A percentile compares a stretch with the other conserved stretches of the same genome.
These are phyloP conservation scores for Julus scanicus DNA, from an alignment of 2,888 invertebrate species.

Conservation along the genomic window DNA sequence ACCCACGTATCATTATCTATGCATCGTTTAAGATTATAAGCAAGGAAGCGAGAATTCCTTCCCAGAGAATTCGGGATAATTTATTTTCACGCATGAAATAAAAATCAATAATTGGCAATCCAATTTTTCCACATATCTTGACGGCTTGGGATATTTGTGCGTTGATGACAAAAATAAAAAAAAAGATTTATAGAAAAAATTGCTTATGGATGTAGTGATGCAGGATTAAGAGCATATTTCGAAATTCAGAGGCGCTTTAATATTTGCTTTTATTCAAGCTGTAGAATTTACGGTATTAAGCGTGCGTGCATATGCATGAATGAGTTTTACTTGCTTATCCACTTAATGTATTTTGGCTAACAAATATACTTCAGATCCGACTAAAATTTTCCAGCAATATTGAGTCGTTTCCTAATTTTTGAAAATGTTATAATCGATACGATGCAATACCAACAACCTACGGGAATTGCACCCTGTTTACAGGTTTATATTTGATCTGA, in stretches of 20 bases:
- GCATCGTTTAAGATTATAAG: constrained; percentile 42
- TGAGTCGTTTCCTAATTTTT: neutral
- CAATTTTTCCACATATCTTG: constrained; percentile 22
- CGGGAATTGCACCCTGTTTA: no score
- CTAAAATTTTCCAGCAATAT: neutral
- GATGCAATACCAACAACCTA: neutral
- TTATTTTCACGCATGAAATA: constrained; percentile 30
- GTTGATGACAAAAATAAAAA: constrained; percentile 27
- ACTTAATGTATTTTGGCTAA: neutral
- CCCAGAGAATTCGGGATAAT: constrained; percentile 30
- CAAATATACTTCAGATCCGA: neutral
- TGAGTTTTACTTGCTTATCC: neutral
- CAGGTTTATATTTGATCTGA: no score
- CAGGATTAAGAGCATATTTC: neutral
- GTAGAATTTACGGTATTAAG: constrained; percentile 9
- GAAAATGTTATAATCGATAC: neutral
- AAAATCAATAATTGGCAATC: constrained; percentile 42
- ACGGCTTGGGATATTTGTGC: constrained; percentile 15
- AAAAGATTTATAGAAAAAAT: neutral
- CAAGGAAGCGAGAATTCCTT: constrained; percentile 34
- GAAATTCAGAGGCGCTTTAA: neutral
- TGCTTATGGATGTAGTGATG: neutral
- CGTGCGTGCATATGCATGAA: neutral
- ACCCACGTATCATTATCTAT: constrained; percentile 30
- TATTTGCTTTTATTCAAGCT: neutral